Conservation (phyloP, 2,888 invertebrate genomes). For the Drosophila melanosoma region DNA sequence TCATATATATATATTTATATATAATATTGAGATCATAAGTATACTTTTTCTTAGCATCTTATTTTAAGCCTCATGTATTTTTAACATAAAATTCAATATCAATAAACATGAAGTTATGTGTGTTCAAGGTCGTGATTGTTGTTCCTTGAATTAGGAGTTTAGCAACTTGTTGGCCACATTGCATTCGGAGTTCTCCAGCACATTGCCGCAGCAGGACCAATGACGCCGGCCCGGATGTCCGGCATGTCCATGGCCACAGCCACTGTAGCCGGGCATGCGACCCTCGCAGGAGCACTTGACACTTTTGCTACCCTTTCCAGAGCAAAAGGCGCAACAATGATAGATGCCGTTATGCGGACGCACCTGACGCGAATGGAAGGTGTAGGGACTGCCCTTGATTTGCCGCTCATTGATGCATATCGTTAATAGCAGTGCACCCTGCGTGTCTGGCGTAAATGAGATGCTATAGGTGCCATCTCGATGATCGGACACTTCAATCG, state of each 20-base stretch:
- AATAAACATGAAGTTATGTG: constrained; percentile 16
- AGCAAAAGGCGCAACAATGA: constrained; percentile 93
- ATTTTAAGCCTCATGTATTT: constrained; percentile 16
- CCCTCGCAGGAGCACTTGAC: constrained; percentile 90
- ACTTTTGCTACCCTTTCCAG: constrained; percentile 90
- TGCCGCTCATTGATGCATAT: constrained; percentile 88
- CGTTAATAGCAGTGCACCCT: constrained; percentile 88
- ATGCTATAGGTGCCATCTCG: constrained; percentile 89
- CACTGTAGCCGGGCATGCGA: constrained; percentile 90
- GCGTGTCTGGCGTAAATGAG: constrained; percentile 87
- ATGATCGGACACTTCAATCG: constrained; percentile 87
- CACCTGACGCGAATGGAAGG: constrained; percentile 88
- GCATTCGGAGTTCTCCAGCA: constrained; percentile 88
- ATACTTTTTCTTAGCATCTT: neutral
- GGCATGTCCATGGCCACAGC: constrained; percentile 92
- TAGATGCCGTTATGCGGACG: constrained; percentile 89
- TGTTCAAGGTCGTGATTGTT: neutral
- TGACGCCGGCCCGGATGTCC: constrained; percentile 92
- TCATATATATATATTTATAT: neutral
- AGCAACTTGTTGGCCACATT: constrained; percentile 85
- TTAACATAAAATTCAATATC: constrained; percentile 26
- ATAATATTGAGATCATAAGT: neutral
- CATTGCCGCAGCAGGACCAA: constrained; percentile 93
- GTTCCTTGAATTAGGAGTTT: constrained; percentile 41
- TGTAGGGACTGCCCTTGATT: constrained; percentile 90